phyloP scores from a whole-genome alignment of 1,140 invertebrate species.

The Neotoxoptera formosana region DNA sequence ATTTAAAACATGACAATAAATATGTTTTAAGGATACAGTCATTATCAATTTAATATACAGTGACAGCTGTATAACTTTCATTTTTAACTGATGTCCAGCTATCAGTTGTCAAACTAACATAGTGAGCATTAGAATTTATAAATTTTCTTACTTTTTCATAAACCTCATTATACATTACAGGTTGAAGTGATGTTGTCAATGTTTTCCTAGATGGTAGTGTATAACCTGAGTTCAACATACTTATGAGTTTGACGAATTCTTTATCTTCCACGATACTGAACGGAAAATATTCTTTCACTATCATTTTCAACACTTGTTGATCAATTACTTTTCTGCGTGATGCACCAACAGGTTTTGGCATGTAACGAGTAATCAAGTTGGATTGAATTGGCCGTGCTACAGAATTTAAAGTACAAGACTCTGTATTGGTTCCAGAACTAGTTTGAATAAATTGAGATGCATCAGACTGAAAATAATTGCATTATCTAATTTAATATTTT shows the following conservation, averaged over 20 bases:
- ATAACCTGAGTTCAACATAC: not conserved
- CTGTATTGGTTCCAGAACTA: no score
- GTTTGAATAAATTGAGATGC: no score
- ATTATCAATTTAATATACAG: not conserved
- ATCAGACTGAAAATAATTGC: no score
- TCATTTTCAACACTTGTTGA: not conserved
- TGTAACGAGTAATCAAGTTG: not conserved
- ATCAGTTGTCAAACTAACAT: not conserved
- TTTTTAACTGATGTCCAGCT: not conserved
- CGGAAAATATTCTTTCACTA: not conserved
- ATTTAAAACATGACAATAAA: not conserved
- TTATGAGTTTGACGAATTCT: not conserved
- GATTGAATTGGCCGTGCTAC: no score
- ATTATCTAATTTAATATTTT: no score
- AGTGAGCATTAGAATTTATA: not conserved
- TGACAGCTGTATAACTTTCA: not conserved
- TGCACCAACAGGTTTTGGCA: not conserved
- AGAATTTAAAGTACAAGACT: no score
- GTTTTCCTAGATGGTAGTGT: not conserved
- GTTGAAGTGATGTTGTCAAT: no score
- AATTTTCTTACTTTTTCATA: not conserved
- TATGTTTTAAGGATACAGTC: not conserved
- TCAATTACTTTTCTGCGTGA: not conserved
- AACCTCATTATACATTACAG: not conserved
- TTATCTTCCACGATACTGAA: not conserved